phyloP scores from a whole-genome alignment of 2,888 invertebrate species.

The Subacronicta megacephala region DNA sequence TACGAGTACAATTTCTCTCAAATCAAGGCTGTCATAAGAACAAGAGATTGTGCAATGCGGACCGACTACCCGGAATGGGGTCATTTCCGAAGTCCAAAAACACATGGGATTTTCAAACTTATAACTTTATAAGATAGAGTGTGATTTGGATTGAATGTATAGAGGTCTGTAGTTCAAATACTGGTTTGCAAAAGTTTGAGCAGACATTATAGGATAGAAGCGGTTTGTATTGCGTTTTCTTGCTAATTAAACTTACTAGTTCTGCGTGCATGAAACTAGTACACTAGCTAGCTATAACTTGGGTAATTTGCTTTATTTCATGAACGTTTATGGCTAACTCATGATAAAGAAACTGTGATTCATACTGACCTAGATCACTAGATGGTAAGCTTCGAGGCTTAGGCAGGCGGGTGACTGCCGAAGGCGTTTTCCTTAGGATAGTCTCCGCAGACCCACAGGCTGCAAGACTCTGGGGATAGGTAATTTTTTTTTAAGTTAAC shows the following conservation, averaged over 20 bases:
- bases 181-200: constrained; percentile 49
- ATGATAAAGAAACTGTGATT: no score
- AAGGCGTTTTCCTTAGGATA: no score
- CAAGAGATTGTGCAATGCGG: constrained; percentile 64
- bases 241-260: constrained; percentile 25
- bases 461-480: no score
- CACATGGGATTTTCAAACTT: constrained; percentile 26
- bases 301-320: no score
- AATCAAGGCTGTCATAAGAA: constrained; percentile 60
- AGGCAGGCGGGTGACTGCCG: no score
- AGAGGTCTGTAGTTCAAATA: constrained; percentile 31
- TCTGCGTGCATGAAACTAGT: constrained; percentile 6
- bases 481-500: no score
- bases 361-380: no score
- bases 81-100: constrained; percentile 65
- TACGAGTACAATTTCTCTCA: constrained; percentile 49
- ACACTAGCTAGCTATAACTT: neutral
- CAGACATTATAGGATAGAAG: constrained; percentile 42
- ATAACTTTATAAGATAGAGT: neutral
- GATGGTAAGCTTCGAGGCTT: no score
- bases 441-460: no score
- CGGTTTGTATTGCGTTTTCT: constrained; percentile 37
- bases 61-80: constrained; percentile 65
- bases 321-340: no score
- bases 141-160: constrained; percentile 11